A percentile compares a stretch with the other conserved stretches of the same genome.
Evolutionary conservation across 2,888 invertebrate genomes (phyloP).

Genomic region (Cistogaster globosa): DNA sequence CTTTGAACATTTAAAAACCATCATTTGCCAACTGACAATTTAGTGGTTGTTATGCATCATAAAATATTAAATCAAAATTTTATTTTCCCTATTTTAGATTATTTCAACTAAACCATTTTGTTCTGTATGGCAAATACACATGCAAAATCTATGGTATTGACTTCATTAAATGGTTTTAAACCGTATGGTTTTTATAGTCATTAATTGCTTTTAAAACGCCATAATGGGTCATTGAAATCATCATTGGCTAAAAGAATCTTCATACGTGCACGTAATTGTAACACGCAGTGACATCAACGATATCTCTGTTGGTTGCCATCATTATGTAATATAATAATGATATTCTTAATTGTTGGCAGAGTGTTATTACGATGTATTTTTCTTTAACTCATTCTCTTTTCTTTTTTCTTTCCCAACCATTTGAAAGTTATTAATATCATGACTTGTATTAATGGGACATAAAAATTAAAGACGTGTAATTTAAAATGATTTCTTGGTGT

Average conservation of each 20-base stretch:
- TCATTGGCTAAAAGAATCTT: neutral
- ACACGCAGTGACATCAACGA: neutral
- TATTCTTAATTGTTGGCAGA: slow-evolving; percentile 17
- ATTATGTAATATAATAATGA: slow-evolving; percentile 4
- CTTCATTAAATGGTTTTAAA: slow-evolving; percentile 30
- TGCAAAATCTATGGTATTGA: neutral
- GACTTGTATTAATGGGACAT: slow-evolving; percentile 34
- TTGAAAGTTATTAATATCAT: slow-evolving; percentile 29
- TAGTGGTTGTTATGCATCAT: too few species aligned
- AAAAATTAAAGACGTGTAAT: slow-evolving; percentile 13
- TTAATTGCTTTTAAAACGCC: slow-evolving; percentile 54
- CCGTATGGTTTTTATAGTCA: slow-evolving; percentile 60
- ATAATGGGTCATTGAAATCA: slow-evolving; percentile 59
- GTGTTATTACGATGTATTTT: neutral
- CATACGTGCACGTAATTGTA: neutral
- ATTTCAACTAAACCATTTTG: too few species aligned
- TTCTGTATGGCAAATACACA: too few species aligned
- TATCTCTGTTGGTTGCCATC: neutral
- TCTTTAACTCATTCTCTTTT: slow-evolving; percentile 5
- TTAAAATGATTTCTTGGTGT: neutral
- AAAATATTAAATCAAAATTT: too few species aligned
- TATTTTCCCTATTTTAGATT: too few species aligned
- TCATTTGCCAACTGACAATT: too few species aligned
- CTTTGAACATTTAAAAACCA: too few species aligned
- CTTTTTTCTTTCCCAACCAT: neutral